Percentiles rank a stretch among this genome's conserved stretches.
These are phyloP conservation scores for Circaetus cinerascens DNA, from an alignment of 2,113 vertebrate species.

Conservation along the genomic window DNA sequence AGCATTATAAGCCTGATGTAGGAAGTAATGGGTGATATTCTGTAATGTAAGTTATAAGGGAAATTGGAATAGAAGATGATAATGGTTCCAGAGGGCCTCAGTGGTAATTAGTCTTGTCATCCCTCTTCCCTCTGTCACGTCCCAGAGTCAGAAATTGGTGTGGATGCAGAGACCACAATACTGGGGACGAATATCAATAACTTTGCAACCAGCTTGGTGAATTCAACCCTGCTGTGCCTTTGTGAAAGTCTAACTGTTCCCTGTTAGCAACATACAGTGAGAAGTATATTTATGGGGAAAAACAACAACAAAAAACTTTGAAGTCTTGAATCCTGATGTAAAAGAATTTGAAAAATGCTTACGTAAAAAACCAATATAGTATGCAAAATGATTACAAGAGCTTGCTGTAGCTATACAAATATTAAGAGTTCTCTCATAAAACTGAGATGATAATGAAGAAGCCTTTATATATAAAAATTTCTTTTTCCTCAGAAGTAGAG, in stretches of 20 bases:
- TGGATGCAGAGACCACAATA: neutral
- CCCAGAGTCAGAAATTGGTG: neutral
- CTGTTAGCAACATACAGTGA: neutral
- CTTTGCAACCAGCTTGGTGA: neutral
- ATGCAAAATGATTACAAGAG: neutral
- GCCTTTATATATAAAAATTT: neutral
- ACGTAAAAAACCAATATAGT: neutral
- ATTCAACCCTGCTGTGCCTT: neutral
- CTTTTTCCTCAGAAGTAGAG: neutral
- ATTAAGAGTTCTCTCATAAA: neutral
- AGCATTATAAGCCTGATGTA: neutral
- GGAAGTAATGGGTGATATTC: neutral
- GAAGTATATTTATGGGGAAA: neutral
- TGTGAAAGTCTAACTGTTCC: neutral
- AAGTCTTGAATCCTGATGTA: neutral
- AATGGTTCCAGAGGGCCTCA: neutral
- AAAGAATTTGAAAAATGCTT: neutral
- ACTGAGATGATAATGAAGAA: neutral
- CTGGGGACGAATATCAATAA: neutral
- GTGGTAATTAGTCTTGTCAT: neutral
- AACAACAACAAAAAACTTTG: neutral
- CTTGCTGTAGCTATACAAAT: neutral
- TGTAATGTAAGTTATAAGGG: neutral
- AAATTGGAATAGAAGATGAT: neutral
- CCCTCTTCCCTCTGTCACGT: neutral